Evolutionary conservation across 2,113 vertebrate genomes (phyloP), one percentile per base, ranked within the genome.

Genomic region (Ahaetulla prasina): DNA sequence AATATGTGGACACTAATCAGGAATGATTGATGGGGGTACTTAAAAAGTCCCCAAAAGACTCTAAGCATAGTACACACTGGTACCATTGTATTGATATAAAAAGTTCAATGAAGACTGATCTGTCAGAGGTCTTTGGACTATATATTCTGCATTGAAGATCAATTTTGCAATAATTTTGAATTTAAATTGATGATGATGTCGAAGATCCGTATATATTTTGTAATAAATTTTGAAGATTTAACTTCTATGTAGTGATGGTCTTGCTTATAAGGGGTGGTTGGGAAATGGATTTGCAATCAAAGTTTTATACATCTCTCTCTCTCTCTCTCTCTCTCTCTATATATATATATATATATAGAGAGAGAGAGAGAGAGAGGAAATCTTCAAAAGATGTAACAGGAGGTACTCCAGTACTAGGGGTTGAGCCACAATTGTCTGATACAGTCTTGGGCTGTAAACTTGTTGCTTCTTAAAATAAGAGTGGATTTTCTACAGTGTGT

Each of bases 161-260:
- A 93, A 93, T 85, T 43, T 92, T 95, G 95, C 94, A 96, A 93
- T 95, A 97, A 94, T 94, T 95, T 95, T 93, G 94, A 63, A 96
- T 92, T 95, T 54, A 94, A 95, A 89, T 96, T 94, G 91, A 96
- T 95, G 95, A 92, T 97, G 94, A 95, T 94, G 88, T 95, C 92
- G 93, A 97, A 96, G 94, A 89, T 85, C 91, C 91, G n/a, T 90
- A 95, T 92, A 94, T 18, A 96, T 96, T 96, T 91, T 93, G 84
- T 96, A 98, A 98, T 98, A 98, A 98, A 98, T 87, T 92, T 93
- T 96, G 96, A 96, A 90, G 92, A 94, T 92, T 49, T 89, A 92
- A 95, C 85, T 49, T 89, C 18, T 94, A 14, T 39, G 87, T 93
- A 94, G 95, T 95, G 86, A 68, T 92, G 96, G 93, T 96, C 94